phyloP scores from a whole-genome alignment of 2,797 vertebrate genomes.

The Onychomys arenicola region DNA sequence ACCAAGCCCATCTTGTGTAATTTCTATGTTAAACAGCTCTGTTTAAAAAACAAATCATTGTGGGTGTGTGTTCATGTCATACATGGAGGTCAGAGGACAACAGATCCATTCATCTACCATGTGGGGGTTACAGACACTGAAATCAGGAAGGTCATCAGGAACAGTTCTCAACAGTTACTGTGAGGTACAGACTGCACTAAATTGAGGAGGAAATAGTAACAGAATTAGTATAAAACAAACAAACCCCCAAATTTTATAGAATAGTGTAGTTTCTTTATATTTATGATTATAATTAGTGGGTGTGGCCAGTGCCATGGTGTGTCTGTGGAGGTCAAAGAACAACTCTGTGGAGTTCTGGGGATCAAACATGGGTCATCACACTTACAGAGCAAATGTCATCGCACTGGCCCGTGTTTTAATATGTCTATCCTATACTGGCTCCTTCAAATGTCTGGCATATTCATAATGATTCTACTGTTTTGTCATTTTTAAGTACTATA shows the following conservation, averaged over 20 bases:
- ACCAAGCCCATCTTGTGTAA: background rate
- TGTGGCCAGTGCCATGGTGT: background rate
- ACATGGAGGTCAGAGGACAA: background rate
- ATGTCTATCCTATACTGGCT: background rate
- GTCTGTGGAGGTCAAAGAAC: background rate
- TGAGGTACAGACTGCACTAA: background rate
- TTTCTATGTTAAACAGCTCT: background rate
- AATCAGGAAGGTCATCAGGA: background rate
- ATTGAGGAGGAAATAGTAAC: background rate
- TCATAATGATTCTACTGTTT: background rate
- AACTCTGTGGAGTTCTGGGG: background rate
- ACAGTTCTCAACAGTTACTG: background rate
- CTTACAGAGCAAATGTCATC: background rate
- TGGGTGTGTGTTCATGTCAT: background rate
- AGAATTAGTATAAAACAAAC: background rate
- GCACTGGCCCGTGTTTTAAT: background rate
- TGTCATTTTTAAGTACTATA: background rate
- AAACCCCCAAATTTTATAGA: background rate
- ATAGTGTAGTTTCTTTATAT: background rate
- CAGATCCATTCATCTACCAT: background rate
- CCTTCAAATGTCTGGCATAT: background rate
- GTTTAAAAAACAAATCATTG: background rate
- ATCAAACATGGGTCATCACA: background rate
- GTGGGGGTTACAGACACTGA: background rate
- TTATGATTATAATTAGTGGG: background rate